These are phyloP conservation scores for Drosophila subquinaria DNA, from an alignment of 2,888 invertebrate species.

Conservation along the genomic window DNA sequence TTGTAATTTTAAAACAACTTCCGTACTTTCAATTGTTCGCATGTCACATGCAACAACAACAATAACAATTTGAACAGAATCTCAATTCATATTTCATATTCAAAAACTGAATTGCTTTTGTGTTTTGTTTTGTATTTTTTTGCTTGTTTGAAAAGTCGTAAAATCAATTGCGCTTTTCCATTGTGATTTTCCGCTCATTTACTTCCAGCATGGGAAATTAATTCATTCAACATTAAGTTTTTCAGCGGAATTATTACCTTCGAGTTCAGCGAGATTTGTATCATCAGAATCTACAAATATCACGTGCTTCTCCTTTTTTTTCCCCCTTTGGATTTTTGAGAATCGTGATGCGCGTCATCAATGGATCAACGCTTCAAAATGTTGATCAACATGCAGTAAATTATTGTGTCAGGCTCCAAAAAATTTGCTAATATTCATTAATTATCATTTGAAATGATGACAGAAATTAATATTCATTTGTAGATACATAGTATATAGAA, in stretches of 20 bases:
- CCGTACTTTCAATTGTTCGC: constrained; percentile 56
- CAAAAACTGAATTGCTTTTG: constrained; percentile 25
- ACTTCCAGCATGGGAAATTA: constrained; percentile 40
- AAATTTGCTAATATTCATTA: constrained; percentile 40
- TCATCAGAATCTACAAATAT: not conserved
- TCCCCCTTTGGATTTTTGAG: constrained; percentile 5
- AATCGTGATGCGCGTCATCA: constrained; percentile 50
- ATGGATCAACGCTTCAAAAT: constrained; percentile 22
- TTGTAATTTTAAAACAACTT: constrained; percentile 37
- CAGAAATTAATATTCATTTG: constrained; percentile 7
- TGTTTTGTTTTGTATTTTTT: not conserved
- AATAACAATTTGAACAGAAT: constrained; percentile 24
- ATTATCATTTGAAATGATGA: constrained; percentile 35
- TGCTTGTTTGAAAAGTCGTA: constrained; percentile 25
- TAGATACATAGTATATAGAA: not conserved
- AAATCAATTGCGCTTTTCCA: constrained; percentile 55
- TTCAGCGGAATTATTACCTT: constrained; percentile 6
- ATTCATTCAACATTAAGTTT: constrained; percentile 31
- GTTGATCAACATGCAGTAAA: constrained; percentile 21
- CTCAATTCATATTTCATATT: constrained; percentile 44
- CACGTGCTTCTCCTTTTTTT: constrained; percentile 28
- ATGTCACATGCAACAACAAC: constrained; percentile 55
- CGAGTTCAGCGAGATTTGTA: constrained; percentile 9
- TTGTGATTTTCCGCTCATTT: constrained; percentile 53
- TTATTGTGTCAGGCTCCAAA: constrained; percentile 32